Base-by-base conservation (phyloP, 2,888 invertebrate genomes). In the Tineola bisselliella region DNA sequence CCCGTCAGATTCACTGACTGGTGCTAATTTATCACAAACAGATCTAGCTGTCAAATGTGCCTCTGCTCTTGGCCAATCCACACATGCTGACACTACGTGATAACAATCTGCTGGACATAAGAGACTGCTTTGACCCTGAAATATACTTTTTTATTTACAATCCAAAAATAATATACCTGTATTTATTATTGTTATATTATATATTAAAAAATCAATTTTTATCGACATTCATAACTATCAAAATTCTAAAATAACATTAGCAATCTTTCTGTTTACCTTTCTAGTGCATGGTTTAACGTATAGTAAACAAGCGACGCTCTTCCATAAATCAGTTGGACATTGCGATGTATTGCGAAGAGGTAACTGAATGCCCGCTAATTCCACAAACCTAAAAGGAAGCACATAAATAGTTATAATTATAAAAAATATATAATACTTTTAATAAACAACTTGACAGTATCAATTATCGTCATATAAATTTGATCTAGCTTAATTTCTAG, bases 251-350 rank as follows among this genome's bases (percentile, higher is more conserved):
- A n/a, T n/a, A n/a, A n/a, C n/a, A n/a, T n/a, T n/a, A n/a, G n/a
- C n/a, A n/a, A n/a, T n/a, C n/a, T n/a, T n/a, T n/a, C 19, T 43
- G 38, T 64, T 68, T 62, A 84, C 86, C 74, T 79, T 81, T 8
- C 74, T 68, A 0, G 95, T 93, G 71, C 97, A 97, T 0, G 97
- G 97, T 71, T 95, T 94, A 15, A 97, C 90, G 71, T 97, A 95
- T 3, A 97, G 78, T 0, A 94, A 91, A 74, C 97, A 98, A 0
- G 96, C 95, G 0, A 97, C 93, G 0, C 94, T 93, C 63, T 93
- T 94, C 92, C 97, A 94, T 48, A 93, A 91, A 62, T 94, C 93
- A 0, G 93, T 91, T 0, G 93, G 92, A 75, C 97, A 97, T 62
- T 91, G 89, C 0, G 92, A 89, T 12, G 93, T 91, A 64, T 93